Evolutionary conservation across 2,888 invertebrate species (phyloP).

Genomic region (Junonia oenone): DNA sequence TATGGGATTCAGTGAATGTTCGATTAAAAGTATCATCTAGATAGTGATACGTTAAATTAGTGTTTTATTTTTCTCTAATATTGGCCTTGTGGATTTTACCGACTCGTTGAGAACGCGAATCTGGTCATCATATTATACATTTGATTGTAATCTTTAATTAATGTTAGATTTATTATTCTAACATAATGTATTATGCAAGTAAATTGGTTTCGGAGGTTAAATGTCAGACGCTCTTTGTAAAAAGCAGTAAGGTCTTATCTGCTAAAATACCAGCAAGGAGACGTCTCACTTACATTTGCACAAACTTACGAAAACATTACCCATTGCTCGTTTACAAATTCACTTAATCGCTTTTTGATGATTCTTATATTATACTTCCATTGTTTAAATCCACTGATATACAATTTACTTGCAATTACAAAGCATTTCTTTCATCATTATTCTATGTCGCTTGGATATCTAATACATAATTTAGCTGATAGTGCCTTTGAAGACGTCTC

Average conservation of each 20-base stretch:
- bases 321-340: slow-evolving; percentile 50
- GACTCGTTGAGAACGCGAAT: background rate
- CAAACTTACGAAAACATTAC: slow-evolving; percentile 20
- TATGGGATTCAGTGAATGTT: no score
- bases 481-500: slow-evolving; percentile 20
- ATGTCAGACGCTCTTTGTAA: background rate
- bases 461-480: slow-evolving; percentile 25
- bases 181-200: background rate
- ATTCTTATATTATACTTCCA: slow-evolving; percentile 48
- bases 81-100: no score
- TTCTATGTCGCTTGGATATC: slow-evolving; percentile 32
- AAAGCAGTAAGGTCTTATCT: background rate
- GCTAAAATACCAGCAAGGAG: background rate
- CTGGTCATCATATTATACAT: background rate
- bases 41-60: no score
- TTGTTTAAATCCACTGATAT: slow-evolving; percentile 40
- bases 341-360: slow-evolving; percentile 64
- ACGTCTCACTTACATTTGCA: slow-evolving; percentile 8
- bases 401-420: slow-evolving; percentile 53
- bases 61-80: no score
- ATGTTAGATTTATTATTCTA: background rate
- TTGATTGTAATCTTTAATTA: background rate
- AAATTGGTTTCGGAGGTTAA: background rate
- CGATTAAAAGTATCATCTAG: no score
- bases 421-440: slow-evolving; percentile 54